A percentile compares a stretch with the other conserved stretches of the same genome.
These are phyloP conservation scores for Germaria angustata DNA, from an alignment of 2,888 invertebrate species.

Conservation along the genomic window DNA sequence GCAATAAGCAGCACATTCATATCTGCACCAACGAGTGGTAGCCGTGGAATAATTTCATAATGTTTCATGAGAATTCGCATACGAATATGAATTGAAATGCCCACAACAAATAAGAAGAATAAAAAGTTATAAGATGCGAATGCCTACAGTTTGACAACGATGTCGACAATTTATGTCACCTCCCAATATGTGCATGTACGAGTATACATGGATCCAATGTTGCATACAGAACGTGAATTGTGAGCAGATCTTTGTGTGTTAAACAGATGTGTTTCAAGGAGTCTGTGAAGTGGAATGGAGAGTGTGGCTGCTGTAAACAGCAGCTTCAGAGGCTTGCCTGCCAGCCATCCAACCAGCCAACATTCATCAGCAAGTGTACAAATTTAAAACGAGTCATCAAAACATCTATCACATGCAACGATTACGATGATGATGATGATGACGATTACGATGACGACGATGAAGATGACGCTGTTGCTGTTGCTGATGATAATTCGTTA, in stretches of 20 bases:
- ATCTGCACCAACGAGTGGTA: constrained; percentile 32
- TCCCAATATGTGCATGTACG: constrained; percentile 64
- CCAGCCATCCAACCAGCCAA: background rate
- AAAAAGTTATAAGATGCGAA: constrained; percentile 17
- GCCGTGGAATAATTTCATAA: constrained; percentile 30
- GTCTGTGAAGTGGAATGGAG: background rate
- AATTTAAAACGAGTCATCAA: constrained; percentile 51
- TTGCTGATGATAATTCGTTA: constrained; percentile 56
- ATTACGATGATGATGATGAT: constrained; percentile 36
- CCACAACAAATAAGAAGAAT: background rate
- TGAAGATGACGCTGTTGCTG: constrained; percentile 28
- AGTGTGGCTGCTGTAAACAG: constrained; percentile 3
- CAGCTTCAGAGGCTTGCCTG: too few relatives aligned
- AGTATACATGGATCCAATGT: constrained; percentile 1
- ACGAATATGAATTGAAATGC: constrained; percentile 10
- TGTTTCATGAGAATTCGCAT: constrained; percentile 26
- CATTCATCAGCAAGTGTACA: constrained; percentile 53
- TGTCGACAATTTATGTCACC: constrained; percentile 66
- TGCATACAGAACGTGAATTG: background rate
- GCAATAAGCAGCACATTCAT: background rate
- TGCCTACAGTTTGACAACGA: constrained; percentile 59
- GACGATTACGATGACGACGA: constrained; percentile 18
- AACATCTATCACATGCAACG: constrained; percentile 55
- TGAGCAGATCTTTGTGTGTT: background rate
- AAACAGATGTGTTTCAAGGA: constrained; percentile 52